Evolutionary conservation across 92 coral and sea anemone genomes (phyloP), one percentile per base, ranked within the genome.

Genomic region (Montipora capitata): DNA sequence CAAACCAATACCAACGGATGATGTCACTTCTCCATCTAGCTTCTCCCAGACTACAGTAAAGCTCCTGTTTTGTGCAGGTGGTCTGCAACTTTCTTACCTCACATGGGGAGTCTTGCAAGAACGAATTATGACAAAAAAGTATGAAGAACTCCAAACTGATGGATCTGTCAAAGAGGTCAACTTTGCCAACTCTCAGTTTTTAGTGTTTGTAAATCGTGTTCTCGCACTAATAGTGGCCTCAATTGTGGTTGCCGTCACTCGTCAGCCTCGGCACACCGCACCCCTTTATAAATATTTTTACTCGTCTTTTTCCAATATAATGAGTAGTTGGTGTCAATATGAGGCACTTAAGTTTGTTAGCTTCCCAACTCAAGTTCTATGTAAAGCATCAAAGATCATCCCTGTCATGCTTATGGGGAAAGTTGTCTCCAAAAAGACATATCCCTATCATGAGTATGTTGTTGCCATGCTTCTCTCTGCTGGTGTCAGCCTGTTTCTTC

Each of bases 391-490:
- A 2, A 98, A 98, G 77, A 96, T 98, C 44, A 98, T 98, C 10
- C 99, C 99, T 75, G 99, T 98, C 11, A 98, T 98, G 99, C n/a
- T 98, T 16, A 98, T 98, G 99, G 99, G 99, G 11, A 98, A 96
- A 79, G 42, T 98, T 40, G 94, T 96, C 8, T 98, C 98, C 18
- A 92, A 90, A 27, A 95, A 91, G 43, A 86, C 95, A 2, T 98
- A 96, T 66, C 98, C 96, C 4, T 98, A 98, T 80, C 83, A 94
- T 77, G 99, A 98, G 77, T 98, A 98, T 61, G 67, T 98, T 77
- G 98, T 96, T 20, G 99, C 98, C 1, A 90, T 96, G 62, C 68
- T 96, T 83, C 94, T 98, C 70, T 98, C 99, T 9, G 79, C 80
- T 2, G 99, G 99, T 7, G 98, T 96, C 16, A 98, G 98, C 82